phyloP scores from a whole-genome alignment of 1,140 invertebrate species.

The Caerostris extrusa region DNA sequence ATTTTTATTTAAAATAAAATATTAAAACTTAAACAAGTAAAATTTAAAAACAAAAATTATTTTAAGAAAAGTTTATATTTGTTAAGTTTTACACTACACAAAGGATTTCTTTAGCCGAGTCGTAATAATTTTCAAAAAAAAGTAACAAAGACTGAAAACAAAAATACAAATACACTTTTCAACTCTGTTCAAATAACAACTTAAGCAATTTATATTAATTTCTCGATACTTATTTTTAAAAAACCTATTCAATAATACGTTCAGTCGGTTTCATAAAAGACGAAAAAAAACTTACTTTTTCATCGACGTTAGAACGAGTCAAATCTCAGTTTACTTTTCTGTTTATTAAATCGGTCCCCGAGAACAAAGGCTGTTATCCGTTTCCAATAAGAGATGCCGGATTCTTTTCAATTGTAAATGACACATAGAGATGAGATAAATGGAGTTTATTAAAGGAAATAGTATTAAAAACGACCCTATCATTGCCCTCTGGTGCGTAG shows the following conservation, averaged over 20 bases:
- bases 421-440: constrained; percentile 3
- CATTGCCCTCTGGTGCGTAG: constrained; percentile 5
- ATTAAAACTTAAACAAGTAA: too few relatives aligned
- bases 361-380: constrained; percentile 14
- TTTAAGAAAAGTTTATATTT: too few relatives aligned
- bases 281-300: neutral
- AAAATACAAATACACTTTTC: neutral
- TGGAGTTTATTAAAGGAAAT: constrained; percentile 41
- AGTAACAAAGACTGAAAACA: too few relatives aligned
- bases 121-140: too few relatives aligned
- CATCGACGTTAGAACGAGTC: neutral
- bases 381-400: constrained; percentile 17
- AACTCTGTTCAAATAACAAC: neutral
- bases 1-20: too few relatives aligned
- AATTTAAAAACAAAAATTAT: too few relatives aligned
- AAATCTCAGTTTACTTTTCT: constrained; percentile 6
- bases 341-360: constrained; percentile 26
- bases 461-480: constrained; percentile 18
- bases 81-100: too few relatives aligned
- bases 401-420: constrained; percentile 53
- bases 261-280: neutral
- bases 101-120: too few relatives aligned
- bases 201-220: constrained; percentile 1
- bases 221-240: neutral
- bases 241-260: neutral